These are phyloP conservation scores for Amphiprion percula DNA, from an alignment of 2,113 vertebrate species.

Conservation along the genomic window DNA sequence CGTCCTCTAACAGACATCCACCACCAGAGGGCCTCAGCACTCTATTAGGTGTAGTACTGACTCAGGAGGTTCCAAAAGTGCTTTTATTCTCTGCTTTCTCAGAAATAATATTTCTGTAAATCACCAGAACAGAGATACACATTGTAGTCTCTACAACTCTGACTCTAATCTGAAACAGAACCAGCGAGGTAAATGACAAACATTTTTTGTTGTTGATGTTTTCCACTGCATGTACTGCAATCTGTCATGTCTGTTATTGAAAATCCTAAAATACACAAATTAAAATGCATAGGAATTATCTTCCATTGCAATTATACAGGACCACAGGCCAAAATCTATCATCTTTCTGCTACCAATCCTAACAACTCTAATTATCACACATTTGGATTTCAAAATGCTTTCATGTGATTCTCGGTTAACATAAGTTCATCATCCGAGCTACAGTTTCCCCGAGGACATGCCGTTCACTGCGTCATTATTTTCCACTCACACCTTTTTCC, in stretches of 20 bases:
- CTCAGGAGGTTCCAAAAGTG: neutral
- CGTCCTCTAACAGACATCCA: neutral
- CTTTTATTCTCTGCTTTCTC: neutral
- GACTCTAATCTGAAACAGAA: neutral
- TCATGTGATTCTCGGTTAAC: constrained; percentile 9
- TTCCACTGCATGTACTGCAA: neutral
- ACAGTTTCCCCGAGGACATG: constrained; percentile 36
- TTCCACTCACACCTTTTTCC: constrained; percentile 29
- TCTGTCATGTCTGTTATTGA: neutral
- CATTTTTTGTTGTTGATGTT: neutral
- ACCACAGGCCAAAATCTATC: too few relatives aligned
- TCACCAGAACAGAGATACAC: neutral
- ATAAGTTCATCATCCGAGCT: constrained; percentile 3
- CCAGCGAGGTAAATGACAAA: neutral
- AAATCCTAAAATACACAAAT: neutral
- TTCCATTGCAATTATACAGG: too few relatives aligned
- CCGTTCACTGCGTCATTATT: constrained; percentile 29
- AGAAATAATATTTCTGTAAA: neutral
- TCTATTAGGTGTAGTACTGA: neutral
- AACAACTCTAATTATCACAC: too few relatives aligned
- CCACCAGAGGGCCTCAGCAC: constrained; percentile 54
- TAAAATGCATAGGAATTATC: too few relatives aligned
- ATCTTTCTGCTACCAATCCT: too few relatives aligned
- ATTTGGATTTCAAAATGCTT: neutral
- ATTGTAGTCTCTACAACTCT: neutral